Base-by-base conservation (phyloP, 2,888 invertebrate species). In the Microdon myrmicae region DNA sequence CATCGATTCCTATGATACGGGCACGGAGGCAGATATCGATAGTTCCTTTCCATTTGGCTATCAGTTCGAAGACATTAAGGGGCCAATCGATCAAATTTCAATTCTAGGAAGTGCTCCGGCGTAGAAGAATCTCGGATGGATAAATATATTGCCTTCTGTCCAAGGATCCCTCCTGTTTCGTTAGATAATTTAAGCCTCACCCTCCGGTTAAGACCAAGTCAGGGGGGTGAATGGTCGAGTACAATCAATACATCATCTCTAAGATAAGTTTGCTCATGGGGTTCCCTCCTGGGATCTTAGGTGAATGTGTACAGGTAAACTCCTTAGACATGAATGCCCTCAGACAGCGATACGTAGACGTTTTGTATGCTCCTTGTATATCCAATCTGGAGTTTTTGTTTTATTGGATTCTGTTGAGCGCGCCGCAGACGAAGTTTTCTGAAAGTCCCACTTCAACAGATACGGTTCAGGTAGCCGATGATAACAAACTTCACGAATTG, bases 21-120 rank as follows among this genome's bases (percentile, higher is more conserved):
- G n/a, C n/a, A n/a, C n/a, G n/a, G n/a, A n/a, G n/a, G n/a, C n/a
- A n/a, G n/a, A n/a, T n/a, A n/a, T n/a, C n/a, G n/a, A n/a, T n/a
- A n/a, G n/a, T n/a, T n/a, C n/a, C n/a, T 31, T 31, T 13, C 31
- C 31, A 31, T 31, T 31, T 31, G 14, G n/a, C 31, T 31, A 16
- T 31, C 31, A 31, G 41, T 58, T 34, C 16, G 32, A 22, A 4
- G 32, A 37, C 37, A 51, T 53, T 41, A 41, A 43, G 41, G 22
- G 43, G 45, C 51, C 58, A 64, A 64, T 64, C 64, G 64, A 64
- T 64, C 64, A 64, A 64, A 64, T 58, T 58, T 64, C 64, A 64
- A 64, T 64, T 53, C 47, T 47, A 53, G 28, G 41, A 26, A 58
- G 58, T 58, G 49, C n/a, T n/a, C n/a, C n/a, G n/a, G n/a, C n/a